Conservation (phyloP, 2,797 vertebrate species). For the Falco rusticolus region DNA sequence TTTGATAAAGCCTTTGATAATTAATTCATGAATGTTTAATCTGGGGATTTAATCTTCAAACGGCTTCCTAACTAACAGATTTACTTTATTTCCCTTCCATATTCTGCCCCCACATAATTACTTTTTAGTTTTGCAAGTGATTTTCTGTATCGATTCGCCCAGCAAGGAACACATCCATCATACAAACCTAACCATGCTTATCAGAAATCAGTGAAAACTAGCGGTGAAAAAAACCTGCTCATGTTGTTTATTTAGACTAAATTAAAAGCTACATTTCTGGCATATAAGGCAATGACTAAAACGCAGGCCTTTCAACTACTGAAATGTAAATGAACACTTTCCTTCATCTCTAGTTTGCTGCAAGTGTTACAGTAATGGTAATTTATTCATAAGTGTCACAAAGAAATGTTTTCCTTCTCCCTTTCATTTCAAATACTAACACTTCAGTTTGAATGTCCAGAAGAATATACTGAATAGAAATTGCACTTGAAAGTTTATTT, state of each 20-base stretch:
- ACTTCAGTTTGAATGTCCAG: slow-evolving; percentile 17
- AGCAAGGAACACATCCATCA: slow-evolving; percentile 46
- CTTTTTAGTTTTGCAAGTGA: slow-evolving; percentile 26
- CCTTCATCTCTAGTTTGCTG: slow-evolving; percentile 3
- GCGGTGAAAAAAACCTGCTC: not conserved
- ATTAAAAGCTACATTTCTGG: slow-evolving; percentile 50
- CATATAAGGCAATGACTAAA: slow-evolving; percentile 5
- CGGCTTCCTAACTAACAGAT: slow-evolving; percentile 31
- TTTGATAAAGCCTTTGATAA: slow-evolving; percentile 59
- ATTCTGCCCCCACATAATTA: slow-evolving; percentile 7
- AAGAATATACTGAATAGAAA: slow-evolving; percentile 27
- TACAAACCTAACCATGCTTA: slow-evolving; percentile 21
- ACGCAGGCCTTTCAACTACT: slow-evolving; percentile 21
- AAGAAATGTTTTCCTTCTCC: slow-evolving; percentile 33
- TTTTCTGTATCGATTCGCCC: slow-evolving; percentile 47
- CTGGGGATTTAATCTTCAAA: slow-evolving; percentile 51
- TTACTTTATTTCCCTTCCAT: slow-evolving; percentile 59
- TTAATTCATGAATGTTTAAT: slow-evolving; percentile 58
- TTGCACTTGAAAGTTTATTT: slow-evolving; percentile 64
- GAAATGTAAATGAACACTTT: slow-evolving; percentile 44
- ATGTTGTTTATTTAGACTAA: slow-evolving; percentile 44
- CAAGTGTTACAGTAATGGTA: slow-evolving; percentile 14
- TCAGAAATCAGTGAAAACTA: slow-evolving; percentile 36
- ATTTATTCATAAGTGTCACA: slow-evolving; percentile 3
- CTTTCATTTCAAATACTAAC: slow-evolving; percentile 46